Evolutionary conservation across 1,140 invertebrate species (phyloP).

Genomic region (Drusus annulatus): DNA sequence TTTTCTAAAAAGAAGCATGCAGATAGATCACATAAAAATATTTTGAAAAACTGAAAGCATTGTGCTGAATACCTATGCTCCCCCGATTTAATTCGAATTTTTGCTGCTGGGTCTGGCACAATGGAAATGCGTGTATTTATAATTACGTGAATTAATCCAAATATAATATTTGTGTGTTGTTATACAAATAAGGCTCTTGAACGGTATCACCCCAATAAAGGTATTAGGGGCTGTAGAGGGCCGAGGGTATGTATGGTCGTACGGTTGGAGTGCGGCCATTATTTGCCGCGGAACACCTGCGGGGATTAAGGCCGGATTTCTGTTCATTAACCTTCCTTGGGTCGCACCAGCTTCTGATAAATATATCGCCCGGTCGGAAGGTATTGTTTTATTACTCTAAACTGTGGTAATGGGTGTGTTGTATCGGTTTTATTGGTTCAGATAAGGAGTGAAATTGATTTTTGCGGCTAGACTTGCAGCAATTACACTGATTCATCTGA

Average conservation of each 20-base stretch:
- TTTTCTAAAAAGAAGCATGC: too few species aligned
- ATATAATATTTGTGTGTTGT: not conserved
- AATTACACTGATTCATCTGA: too few species aligned
- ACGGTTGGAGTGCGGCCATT: not conserved
- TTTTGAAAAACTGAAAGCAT: too few species aligned
- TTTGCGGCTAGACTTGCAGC: too few species aligned
- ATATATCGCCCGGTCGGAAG: not conserved
- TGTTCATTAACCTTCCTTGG: not conserved
- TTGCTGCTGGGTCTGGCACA: not conserved
- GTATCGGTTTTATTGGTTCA: too few species aligned
- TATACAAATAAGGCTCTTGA: slow-evolving; percentile 13
- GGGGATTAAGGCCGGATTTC: slow-evolving; percentile 3
- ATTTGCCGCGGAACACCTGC: slow-evolving; percentile 19
- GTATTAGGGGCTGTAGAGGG: too few species aligned
- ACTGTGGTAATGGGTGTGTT: too few species aligned
- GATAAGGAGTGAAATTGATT: too few species aligned
- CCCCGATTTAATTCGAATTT: not conserved
- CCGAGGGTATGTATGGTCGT: too few species aligned
- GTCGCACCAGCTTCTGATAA: slow-evolving; percentile 22
- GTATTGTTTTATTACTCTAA: too few species aligned
- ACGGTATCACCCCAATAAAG: slow-evolving; percentile 18
- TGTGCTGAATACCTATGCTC: too few species aligned
- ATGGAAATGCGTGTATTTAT: slow-evolving; percentile 23
- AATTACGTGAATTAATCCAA: slow-evolving; percentile 22
- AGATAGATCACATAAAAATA: too few species aligned